Evolutionary conservation across 2,888 invertebrate species (phyloP), one percentile per base, ranked within the genome.

Genomic region (Meliscaeva auricollis): DNA sequence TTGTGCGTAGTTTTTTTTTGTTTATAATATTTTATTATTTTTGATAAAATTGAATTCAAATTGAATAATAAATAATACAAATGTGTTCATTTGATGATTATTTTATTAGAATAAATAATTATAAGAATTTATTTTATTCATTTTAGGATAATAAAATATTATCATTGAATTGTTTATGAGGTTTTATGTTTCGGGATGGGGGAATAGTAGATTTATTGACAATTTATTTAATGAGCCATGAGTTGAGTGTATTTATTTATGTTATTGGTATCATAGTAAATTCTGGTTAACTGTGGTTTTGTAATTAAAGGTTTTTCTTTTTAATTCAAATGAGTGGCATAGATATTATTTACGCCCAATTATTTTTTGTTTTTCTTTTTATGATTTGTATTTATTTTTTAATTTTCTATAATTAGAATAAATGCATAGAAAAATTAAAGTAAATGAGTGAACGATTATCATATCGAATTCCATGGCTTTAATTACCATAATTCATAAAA

Each of bases 91-190:
- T 54, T 32, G 9, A 32, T 54, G 30, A 54, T 32, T 54, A 54
- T 54, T 30, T 54, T 54, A 30, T 54, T 8, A n/a, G 9, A 54
- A 54, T 30, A 54, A 54, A 32, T 54, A 11, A 54, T 54, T 32
- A 54, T 26, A 26, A 26, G 2, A 26, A 26, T 26, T 54, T 32
- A 5, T 41, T 32, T 6, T 5, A 15, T 4, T 15, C n/a, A n/a
- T 32, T 38, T 7, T 38, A 0, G 13, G 38, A 8, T 35, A 35
- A 15, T 17, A 30, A 56, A 56, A 17, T 32, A 30, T 9, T 56
- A 56, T 32, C 56, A 32, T 13, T 56, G 30, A 56, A 32, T 56
- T 32, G 9, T 32, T 6, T 20, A 58, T 58, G 58, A 38, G 6
- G 11, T 38, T 38, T 11, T 13, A 9, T 7, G 13, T n/a, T 58